Evolutionary conservation across 2,797 vertebrate species (phyloP).

Genomic region (Eulemur rubriventer): DNA sequence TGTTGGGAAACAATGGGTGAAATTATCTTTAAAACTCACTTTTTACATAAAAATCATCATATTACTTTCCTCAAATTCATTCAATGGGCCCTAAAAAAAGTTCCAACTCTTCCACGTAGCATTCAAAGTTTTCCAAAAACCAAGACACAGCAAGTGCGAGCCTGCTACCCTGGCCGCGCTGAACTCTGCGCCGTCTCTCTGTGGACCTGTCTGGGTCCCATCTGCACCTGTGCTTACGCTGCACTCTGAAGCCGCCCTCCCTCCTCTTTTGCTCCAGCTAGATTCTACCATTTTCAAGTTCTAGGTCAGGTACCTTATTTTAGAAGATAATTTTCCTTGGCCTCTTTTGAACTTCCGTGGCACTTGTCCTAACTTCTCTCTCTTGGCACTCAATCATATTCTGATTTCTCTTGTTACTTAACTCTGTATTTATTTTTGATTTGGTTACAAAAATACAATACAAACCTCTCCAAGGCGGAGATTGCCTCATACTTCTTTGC

Average conservation of each 20-base stretch:
- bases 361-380: background rate
- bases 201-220: background rate
- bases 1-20: background rate
- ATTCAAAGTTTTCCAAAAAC: background rate
- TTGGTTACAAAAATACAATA: background rate
- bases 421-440: background rate
- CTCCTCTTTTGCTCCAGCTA: background rate
- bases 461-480: background rate
- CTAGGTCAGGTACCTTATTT: background rate
- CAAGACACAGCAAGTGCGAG: background rate
- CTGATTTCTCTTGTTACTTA: background rate
- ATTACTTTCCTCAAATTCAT: background rate
- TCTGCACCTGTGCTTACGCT: background rate
- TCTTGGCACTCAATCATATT: background rate
- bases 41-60: background rate
- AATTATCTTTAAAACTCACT: background rate
- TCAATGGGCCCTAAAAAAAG: background rate
- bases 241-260: background rate
- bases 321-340: background rate
- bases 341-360: background rate
- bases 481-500: background rate
- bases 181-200: background rate
- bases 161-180: background rate
- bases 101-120: background rate
- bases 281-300: background rate